Conservation (phyloP, 2,888 invertebrate species). For the Euproctis similis region DNA sequence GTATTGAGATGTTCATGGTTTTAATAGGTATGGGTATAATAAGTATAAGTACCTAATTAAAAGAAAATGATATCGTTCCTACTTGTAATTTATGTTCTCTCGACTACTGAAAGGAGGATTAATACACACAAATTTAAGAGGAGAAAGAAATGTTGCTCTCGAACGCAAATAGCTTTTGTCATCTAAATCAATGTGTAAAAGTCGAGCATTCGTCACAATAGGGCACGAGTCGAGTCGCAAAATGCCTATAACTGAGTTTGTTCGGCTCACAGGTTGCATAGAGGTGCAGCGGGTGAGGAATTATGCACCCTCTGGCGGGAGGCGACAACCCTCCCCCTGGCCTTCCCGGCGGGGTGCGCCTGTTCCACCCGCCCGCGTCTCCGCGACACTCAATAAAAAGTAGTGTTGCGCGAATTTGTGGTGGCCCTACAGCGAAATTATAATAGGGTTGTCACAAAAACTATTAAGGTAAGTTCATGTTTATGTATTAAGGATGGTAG, state of each 20-base stretch:
- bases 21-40: too few species aligned
- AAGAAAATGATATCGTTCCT: too few species aligned
- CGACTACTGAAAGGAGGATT: too few species aligned
- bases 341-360: slow-evolving; percentile 8
- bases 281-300: slow-evolving; percentile 35
- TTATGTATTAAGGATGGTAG: too few species aligned
- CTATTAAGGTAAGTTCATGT: too few species aligned
- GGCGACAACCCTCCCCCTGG: slow-evolving; percentile 4
- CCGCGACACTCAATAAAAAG: slow-evolving; percentile 46
- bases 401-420: slow-evolving; percentile 44
- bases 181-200: too few species aligned
- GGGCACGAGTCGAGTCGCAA: slow-evolving; percentile 26
- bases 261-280: slow-evolving; percentile 36
- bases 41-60: too few species aligned
- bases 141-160: too few species aligned
- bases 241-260: slow-evolving; percentile 49
- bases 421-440: slow-evolving; percentile 28
- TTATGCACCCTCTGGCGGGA: slow-evolving; percentile 44
- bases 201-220: slow-evolving; percentile 24
- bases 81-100: too few species aligned
- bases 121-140: too few species aligned
- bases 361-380: slow-evolving; percentile 14
- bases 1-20: too few species aligned
- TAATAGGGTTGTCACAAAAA: slow-evolving; percentile 28
- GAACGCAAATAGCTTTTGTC: too few species aligned